phyloP scores from a whole-genome alignment of 2,113 vertebrate species.

The Pavo muticus region DNA sequence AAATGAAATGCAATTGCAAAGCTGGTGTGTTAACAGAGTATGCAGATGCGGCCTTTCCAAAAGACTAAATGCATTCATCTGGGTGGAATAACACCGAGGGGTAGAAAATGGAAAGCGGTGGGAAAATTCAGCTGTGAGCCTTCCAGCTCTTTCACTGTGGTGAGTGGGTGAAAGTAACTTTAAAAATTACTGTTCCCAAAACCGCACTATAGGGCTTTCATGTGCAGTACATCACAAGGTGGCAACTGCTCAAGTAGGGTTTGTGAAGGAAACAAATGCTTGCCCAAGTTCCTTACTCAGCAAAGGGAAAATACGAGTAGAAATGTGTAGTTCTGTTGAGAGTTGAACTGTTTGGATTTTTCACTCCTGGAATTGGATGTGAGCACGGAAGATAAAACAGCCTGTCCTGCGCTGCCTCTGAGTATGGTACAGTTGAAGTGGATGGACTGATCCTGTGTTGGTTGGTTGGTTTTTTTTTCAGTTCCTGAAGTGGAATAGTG shows the following conservation, averaged over 20 bases:
- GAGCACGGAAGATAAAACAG: not conserved
- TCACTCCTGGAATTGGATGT: not conserved
- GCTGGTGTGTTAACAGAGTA: not conserved
- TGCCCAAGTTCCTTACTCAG: slow-evolving; percentile 41
- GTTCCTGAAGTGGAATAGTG: not conserved
- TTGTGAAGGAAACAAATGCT: slow-evolving; percentile 31
- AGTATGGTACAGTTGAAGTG: not conserved
- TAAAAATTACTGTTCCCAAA: not conserved
- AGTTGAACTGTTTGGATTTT: not conserved
- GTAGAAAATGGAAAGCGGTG: not conserved
- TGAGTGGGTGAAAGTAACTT: not conserved
- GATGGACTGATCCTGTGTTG: not conserved
- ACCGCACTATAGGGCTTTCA: not conserved
- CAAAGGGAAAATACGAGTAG: slow-evolving; percentile 13
- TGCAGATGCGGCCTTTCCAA: not conserved
- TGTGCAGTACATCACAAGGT: slow-evolving; percentile 26
- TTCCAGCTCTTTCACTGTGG: not conserved
- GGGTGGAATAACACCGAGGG: not conserved
- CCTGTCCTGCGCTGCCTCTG: not conserved
- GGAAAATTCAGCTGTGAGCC: not conserved
- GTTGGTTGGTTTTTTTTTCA: not conserved
- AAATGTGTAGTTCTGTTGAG: not conserved
- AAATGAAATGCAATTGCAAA: slow-evolving; percentile 42
- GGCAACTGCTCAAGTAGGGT: slow-evolving; percentile 27
- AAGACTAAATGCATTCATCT: not conserved